Conservation (phyloP, 2,113 vertebrate species). For the Phodopus roborovskii region DNA sequence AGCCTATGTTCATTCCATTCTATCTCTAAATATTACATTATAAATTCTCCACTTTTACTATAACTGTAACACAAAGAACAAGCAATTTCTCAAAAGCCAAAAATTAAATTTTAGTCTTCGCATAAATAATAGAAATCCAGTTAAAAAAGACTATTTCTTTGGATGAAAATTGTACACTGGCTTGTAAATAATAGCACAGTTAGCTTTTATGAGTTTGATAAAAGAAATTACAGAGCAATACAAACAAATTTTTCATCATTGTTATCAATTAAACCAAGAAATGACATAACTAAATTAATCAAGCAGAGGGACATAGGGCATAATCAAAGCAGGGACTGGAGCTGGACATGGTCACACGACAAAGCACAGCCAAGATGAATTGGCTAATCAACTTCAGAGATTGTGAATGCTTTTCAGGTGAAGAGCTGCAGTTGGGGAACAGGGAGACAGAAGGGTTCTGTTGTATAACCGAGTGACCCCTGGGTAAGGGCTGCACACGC, state of each 20-base stretch:
- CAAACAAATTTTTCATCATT: conserved; percentile 54
- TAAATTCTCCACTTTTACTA: not conserved
- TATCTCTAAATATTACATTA: not conserved
- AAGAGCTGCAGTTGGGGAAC: not conserved
- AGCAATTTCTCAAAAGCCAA: conserved; percentile 34
- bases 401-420: conserved; percentile 59
- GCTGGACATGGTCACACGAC: conserved; percentile 30
- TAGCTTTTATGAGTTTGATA: not conserved
- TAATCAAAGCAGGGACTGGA: conserved; percentile 6
- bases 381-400: conserved; percentile 5
- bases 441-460: not conserved
- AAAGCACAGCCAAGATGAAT: conserved; percentile 57
- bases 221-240: conserved; percentile 45
- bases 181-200: conserved; percentile 14
- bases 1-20: not conserved
- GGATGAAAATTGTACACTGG: not conserved
- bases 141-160: conserved; percentile 39
- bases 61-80: conserved; percentile 22
- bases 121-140: not conserved
- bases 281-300: conserved; percentile 63
- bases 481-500: conserved; percentile 30
- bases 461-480: conserved; percentile 38
- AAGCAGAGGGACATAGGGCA: conserved; percentile 15
- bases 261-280: conserved; percentile 46
- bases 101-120: conserved; percentile 52